Percentiles rank a stretch among this genome's conserved stretches.
Conservation (phyloP, 2,797 vertebrate species). For the Fundulus diaphanus region DNA sequence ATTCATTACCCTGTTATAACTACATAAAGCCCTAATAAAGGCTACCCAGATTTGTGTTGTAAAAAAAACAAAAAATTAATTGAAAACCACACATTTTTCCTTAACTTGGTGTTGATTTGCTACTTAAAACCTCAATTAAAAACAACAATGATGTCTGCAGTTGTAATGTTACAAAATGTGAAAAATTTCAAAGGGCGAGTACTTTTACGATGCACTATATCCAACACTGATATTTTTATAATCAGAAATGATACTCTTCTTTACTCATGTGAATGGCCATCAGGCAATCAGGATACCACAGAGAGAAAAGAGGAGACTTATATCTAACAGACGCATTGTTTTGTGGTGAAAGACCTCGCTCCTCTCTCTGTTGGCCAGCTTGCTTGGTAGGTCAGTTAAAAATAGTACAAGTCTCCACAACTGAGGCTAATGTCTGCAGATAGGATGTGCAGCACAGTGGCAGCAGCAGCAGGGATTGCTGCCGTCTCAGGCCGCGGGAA, state of each 20-base stretch:
- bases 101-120: background rate
- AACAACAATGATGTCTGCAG: background rate
- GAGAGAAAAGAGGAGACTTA: slow-evolving; percentile 16
- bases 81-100: no score
- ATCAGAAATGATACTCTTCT: background rate
- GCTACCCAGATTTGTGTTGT: background rate
- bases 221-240: background rate
- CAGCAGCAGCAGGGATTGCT: slow-evolving; percentile 53
- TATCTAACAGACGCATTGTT: slow-evolving; percentile 30
- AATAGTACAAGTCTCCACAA: slow-evolving; percentile 71
- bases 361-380: slow-evolving; percentile 47
- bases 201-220: background rate
- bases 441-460: slow-evolving; percentile 59
- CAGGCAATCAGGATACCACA: background rate
- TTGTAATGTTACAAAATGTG: background rate
- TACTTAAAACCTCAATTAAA: background rate
- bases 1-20: background rate
- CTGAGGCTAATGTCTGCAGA: slow-evolving; percentile 78
- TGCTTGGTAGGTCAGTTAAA: slow-evolving; percentile 78
- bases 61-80: no score
- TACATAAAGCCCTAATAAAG: background rate
- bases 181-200: background rate
- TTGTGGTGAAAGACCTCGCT: slow-evolving; percentile 47
- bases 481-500: slow-evolving; percentile 39
- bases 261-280: background rate